Percentiles rank a stretch among this genome's conserved stretches.
Conservation (phyloP, 2,797 vertebrate genomes). For the Nasua narica region DNA sequence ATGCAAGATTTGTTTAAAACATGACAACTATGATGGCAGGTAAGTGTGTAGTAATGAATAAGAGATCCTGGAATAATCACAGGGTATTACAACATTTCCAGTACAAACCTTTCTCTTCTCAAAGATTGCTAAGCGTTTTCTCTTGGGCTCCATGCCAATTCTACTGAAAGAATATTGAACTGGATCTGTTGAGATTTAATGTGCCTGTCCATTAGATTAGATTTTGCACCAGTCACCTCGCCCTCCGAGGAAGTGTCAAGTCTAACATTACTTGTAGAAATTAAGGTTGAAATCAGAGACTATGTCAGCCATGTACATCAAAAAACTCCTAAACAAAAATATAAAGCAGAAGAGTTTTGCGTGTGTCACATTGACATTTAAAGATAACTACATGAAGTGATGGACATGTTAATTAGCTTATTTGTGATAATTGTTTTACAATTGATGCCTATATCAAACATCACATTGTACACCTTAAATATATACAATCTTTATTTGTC, state of each 20-base stretch:
- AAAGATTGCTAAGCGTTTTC: conserved; percentile 61
- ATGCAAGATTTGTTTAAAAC: conserved; percentile 64
- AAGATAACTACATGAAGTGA: not conserved
- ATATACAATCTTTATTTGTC: not conserved
- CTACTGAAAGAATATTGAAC: conserved; percentile 61
- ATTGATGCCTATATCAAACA: not conserved
- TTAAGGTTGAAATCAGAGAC: conserved; percentile 53
- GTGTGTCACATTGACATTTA: not conserved
- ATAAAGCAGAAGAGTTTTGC: not conserved
- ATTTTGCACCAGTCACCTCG: conserved; percentile 36
- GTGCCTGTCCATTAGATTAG: conserved; percentile 55
- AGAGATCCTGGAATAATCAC: conserved; percentile 66
- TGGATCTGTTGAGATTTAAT: conserved; percentile 65
- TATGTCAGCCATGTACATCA: not conserved
- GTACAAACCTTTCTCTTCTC: conserved; percentile 53
- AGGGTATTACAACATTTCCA: conserved; percentile 66
- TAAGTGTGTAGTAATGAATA: conserved; percentile 60
- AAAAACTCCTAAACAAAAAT: conserved; percentile 34
- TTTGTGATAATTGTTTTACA: not conserved
- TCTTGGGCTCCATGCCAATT: conserved; percentile 56
- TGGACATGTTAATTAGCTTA: not conserved
- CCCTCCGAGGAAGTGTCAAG: conserved; percentile 44
- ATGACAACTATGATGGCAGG: conserved; percentile 17
- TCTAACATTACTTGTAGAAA: conserved; percentile 43
- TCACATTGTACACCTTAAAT: not conserved